Conservation (phyloP, 2,888 invertebrate species). For the Steinernema hermaphroditum region DNA sequence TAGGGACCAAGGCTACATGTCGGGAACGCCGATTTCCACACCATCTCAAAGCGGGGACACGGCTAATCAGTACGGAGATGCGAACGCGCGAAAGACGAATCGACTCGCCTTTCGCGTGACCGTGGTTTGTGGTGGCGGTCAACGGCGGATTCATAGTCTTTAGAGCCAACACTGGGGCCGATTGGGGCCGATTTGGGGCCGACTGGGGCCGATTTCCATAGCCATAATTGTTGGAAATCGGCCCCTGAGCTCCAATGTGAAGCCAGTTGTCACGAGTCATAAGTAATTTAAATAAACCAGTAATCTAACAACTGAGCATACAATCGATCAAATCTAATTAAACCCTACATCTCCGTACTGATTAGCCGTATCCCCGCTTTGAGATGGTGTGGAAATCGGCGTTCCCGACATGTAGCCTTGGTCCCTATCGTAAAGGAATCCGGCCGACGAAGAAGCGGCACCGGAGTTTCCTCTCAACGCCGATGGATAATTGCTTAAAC, state of each 20-base stretch:
- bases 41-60: neutral
- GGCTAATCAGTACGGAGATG: conserved; percentile 19
- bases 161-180: too few relatives aligned
- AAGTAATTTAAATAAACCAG: too few relatives aligned
- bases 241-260: too few relatives aligned
- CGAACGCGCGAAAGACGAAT: too few relatives aligned
- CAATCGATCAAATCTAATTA: neutral
- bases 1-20: too few relatives aligned
- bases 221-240: too few relatives aligned
- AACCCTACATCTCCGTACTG: conserved; percentile 24
- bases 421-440: neutral
- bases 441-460: neutral
- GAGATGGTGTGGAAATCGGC: neutral
- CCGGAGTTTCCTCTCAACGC: neutral
- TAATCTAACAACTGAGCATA: conserved; percentile 1
- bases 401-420: conserved; percentile 2
- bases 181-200: too few relatives aligned
- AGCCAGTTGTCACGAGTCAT: too few relatives aligned
- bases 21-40: neutral
- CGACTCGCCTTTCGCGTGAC: too few relatives aligned
- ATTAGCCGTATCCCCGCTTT: neutral
- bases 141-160: too few relatives aligned
- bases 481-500: neutral
- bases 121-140: too few relatives aligned
- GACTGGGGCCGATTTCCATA: too few relatives aligned